A percentile compares a stretch with the other conserved stretches of the same genome.
These are phyloP conservation scores for Tyrannus savana DNA, from an alignment of 2,113 vertebrate species.

Conservation along the genomic window DNA sequence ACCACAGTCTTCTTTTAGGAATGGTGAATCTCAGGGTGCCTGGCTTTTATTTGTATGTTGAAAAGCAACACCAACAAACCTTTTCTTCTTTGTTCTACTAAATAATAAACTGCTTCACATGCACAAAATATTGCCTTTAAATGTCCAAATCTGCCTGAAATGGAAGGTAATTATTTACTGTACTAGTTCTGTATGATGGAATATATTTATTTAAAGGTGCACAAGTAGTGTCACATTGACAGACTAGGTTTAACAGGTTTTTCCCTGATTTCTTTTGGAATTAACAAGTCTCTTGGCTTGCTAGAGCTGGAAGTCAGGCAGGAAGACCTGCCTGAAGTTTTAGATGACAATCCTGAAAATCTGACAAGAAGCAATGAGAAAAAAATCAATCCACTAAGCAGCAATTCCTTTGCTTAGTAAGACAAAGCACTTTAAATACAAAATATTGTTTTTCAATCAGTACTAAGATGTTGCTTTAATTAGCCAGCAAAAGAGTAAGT, in stretches of 20 bases:
- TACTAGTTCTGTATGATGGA: neutral
- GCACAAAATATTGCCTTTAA: neutral
- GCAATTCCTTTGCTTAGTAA: neutral
- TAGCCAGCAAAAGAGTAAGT: neutral
- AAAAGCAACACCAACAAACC: neutral
- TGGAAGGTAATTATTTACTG: neutral
- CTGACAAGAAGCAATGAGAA: neutral
- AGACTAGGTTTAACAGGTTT: neutral
- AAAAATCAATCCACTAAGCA: neutral
- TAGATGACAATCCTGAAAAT: neutral
- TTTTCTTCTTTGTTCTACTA: neutral
- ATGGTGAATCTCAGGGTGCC: neutral
- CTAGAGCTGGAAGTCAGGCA: neutral
- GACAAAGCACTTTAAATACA: neutral
- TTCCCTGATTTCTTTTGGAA: neutral
- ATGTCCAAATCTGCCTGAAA: neutral
- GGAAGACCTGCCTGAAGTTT: neutral
- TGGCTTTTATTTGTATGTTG: neutral
- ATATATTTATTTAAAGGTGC: neutral
- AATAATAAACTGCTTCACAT: neutral
- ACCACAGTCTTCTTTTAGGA: neutral
- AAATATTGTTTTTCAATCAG: neutral
- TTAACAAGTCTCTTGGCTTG: neutral
- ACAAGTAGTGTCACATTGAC: accelerated
- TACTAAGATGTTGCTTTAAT: neutral